Base-by-base conservation (phyloP, 2,888 invertebrate genomes). In the Sphecodes monilicornis region DNA sequence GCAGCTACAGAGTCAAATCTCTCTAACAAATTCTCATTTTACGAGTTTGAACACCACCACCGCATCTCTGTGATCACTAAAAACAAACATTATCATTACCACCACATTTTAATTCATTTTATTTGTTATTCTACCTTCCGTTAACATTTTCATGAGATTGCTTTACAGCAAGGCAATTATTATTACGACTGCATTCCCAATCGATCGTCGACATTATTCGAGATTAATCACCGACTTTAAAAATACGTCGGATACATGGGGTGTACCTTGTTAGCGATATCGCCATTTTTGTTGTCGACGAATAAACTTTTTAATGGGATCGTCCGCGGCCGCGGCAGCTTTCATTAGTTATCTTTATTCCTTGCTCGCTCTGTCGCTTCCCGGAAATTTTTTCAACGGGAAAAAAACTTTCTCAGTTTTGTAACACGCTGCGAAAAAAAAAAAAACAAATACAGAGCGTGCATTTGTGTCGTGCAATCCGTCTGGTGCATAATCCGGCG, bases 381-480 rank as follows among this genome's bases (percentile, higher is more conserved):
- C 50, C 50, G 1, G 50, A 1, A 1, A 4, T n/a, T 18, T 54
- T 54, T 54, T n/a, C 0, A 6, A 3, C 10, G 4, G 8, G 8
- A 10, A 66, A 66, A 66, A 66, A 66, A 32, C 1, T 22, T n/a
- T 32, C 43, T 66, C 46, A 46, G 66, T 41, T 77, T 46, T 66
- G 64, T 8, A 71, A 50, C 46, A 39, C 2, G n/a, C 43, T 1
- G 26, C 3, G 39, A 1, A 73, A 29, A 29, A 72, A 78, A 69
- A 68, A 5, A 22, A 54, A 32, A 18, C 4, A 50, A 50, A n/a
- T n/a, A 50, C 22, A 10, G 36, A 18, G 43, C 36, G 39, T 32
- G 18, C 29, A 18, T 41, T n/a, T 26, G n/a, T 13, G 41, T 4
- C 66, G 41, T 43, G 54, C 54, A 36, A 41, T 41, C 22, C 32